Evolutionary conservation across 2,797 vertebrate species (phyloP).

Genomic region (Clarias fuscus): DNA sequence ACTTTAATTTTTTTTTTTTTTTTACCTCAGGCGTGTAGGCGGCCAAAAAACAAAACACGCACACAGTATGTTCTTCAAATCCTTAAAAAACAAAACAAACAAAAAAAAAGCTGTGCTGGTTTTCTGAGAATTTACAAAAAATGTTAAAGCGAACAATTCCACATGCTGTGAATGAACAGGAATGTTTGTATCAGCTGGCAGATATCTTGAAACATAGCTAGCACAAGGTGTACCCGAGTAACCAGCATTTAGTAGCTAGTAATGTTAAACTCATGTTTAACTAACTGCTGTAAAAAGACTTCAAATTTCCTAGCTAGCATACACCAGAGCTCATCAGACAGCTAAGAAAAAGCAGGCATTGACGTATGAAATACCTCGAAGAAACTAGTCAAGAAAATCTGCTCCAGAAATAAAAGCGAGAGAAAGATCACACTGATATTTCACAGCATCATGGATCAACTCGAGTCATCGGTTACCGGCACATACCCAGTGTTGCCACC

Average conservation of each 20-base stretch:
- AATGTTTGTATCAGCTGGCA: not conserved
- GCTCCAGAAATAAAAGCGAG: not conserved
- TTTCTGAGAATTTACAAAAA: not conserved
- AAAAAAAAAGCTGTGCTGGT: not conserved
- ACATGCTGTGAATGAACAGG: not conserved
- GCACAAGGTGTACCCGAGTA: not conserved
- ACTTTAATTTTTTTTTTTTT: not conserved
- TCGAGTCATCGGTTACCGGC: not conserved
- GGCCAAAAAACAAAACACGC: not conserved
- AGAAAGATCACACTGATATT: not conserved
- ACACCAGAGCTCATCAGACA: not conserved
- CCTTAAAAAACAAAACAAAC: not conserved
- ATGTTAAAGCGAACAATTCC: not conserved
- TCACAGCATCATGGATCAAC: not conserved
- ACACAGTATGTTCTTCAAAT: not conserved
- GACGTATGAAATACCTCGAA: too few species aligned
- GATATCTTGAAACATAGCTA: too few species aligned
- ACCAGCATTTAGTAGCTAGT: not conserved
- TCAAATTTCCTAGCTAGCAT: not conserved
- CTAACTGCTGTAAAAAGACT: not conserved
- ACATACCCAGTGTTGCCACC: constrained; percentile 6
- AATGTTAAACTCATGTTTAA: not conserved
- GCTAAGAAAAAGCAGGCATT: not conserved
- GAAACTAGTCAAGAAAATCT: not conserved
- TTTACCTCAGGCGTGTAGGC: not conserved